Evolutionary conservation across 2,113 vertebrate genomes (phyloP), one percentile per base, ranked within the genome.

Genomic region (Pseudorectes ferrugineus): DNA sequence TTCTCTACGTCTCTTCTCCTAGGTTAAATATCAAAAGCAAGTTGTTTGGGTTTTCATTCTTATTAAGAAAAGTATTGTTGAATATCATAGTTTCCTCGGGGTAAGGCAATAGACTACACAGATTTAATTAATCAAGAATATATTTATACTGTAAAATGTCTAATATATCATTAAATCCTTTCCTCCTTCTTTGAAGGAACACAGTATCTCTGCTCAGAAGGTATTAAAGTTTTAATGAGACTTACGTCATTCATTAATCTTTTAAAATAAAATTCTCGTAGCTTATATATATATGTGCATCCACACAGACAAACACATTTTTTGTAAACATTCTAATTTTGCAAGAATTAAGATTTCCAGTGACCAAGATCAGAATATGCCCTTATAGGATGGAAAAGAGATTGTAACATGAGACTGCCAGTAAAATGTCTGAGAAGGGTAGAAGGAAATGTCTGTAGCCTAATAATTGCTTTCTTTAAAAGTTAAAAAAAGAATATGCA

Each of bases 61-160:
- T 96, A 93, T 86, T 95, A 89, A 93, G 96, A 78, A 83, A 85
- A 73, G 46, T 58, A 76, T 75, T 86, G 79, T 82, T 89, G 95
- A 95, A 94, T 97, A 94, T 94, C 62, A 55, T 93, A 51, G 55
- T 92, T 97, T 97, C 86, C 88, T 97, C 84, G 90, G 97, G 96
- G 95, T 96, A 89, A 94, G 80, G 85, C 75, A 92, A 80, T 40
- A 96, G 79, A 85, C 84, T 94, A 91, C 75, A 82, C 79, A 96
- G 96, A 93, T 96, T 97, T 98, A 98, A 98, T 98, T 97, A 97
- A 97, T 96, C 96, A 96, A 96, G 91, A 96, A 96, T 95, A 94
- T 97, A 92, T 98, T 97, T 96, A 94, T 97, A 93, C 85, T 97
- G 90, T 92, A 96, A 96, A 97, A 95, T 78, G 54, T 92, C 90